A percentile compares a stretch with the other conserved stretches of the same genome.
Conservation (phyloP, 2,888 invertebrate genomes). For the Mythimna albipuncta region DNA sequence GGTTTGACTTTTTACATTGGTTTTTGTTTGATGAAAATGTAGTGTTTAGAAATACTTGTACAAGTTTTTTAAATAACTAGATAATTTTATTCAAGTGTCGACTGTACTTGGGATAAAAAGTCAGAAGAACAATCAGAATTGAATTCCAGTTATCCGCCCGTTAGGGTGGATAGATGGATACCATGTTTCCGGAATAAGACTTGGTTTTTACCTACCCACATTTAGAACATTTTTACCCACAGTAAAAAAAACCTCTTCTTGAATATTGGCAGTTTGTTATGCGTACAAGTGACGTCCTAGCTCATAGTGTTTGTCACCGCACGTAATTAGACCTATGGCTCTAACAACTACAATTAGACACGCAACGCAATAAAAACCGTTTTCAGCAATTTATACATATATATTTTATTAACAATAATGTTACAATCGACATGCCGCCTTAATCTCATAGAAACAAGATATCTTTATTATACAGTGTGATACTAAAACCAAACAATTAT, state of each 20-base stretch:
- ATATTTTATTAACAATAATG: constrained; percentile 90
- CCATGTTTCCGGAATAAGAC: neutral
- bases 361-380: constrained; percentile 68
- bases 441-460: constrained; percentile 86
- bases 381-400: constrained; percentile 88
- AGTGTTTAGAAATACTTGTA: neutral
- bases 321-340: constrained; percentile 23
- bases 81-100: too few species aligned
- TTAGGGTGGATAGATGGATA: too few species aligned
- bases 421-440: constrained; percentile 88
- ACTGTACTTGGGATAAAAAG: too few species aligned
- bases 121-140: too few species aligned
- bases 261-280: neutral
- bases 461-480: constrained; percentile 82
- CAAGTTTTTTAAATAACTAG: too few species aligned
- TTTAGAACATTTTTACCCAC: neutral
- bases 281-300: constrained; percentile 1
- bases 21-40: neutral
- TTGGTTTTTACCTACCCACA: neutral
- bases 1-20: neutral
- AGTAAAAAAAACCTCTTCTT: neutral
- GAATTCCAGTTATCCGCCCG: too few species aligned
- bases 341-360: constrained; percentile 27
- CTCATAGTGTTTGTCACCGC: neutral
- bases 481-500: constrained; percentile 78